These are phyloP conservation scores for Diprion similis DNA, from an alignment of 1,140 invertebrate species.

Conservation along the genomic window DNA sequence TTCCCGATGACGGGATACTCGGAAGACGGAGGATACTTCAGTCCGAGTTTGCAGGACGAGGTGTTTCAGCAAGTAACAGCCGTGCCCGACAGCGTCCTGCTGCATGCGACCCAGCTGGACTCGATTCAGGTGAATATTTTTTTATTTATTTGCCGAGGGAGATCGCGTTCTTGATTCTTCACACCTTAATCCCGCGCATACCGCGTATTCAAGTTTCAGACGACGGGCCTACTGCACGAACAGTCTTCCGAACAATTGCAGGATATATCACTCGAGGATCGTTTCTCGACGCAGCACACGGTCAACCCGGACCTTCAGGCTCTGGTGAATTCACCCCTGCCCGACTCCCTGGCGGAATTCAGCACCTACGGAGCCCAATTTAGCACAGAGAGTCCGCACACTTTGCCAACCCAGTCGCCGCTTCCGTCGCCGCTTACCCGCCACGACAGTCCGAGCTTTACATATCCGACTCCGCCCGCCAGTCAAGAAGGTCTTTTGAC, in stretches of 20 bases:
- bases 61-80: constrained; percentile 76
- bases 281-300: constrained; percentile 66
- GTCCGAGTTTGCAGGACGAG: constrained; percentile 76
- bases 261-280: constrained; percentile 73
- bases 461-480: constrained; percentile 83
- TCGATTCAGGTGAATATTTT: constrained; percentile 57
- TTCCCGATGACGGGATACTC: constrained; percentile 70
- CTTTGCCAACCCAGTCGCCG: constrained; percentile 63
- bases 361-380: constrained; percentile 70
- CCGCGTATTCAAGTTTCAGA: constrained; percentile 62
- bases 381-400: constrained; percentile 63
- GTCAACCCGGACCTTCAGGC: constrained; percentile 77
- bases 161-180: constrained; percentile 13
- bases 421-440: constrained; percentile 72
- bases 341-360: constrained; percentile 82
- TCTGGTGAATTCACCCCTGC: constrained; percentile 75
- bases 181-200: constrained; percentile 16
- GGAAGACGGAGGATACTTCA: constrained; percentile 75
- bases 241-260: constrained; percentile 70
- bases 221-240: constrained; percentile 66
- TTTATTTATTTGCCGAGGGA: neutral
- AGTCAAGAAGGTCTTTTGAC: constrained; percentile 76
- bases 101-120: constrained; percentile 73
- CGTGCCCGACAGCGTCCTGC: constrained; percentile 70
- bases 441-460: constrained; percentile 71